A percentile compares a stretch with the other conserved stretches of the same genome.
Conservation (phyloP, 2,888 invertebrate species). For the Tetragonisca angustula region DNA sequence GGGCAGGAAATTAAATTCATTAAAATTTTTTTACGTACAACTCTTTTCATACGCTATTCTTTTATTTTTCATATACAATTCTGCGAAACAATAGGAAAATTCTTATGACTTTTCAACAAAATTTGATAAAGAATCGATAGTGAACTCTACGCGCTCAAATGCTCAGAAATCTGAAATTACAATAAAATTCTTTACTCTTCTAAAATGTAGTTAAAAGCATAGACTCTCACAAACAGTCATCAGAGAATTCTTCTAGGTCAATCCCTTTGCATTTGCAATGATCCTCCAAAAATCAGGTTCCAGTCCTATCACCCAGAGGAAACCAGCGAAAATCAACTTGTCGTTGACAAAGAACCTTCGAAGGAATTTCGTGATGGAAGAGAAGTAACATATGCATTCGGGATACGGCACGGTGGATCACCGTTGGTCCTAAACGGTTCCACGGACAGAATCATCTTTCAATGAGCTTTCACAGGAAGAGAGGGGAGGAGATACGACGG, state of each 20-base stretch:
- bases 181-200: too few relatives aligned
- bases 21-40: too few relatives aligned
- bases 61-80: not conserved
- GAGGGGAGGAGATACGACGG: not conserved
- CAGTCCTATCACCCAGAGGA: fast-evolving
- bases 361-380: slow-evolving; percentile 1
- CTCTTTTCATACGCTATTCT: too few relatives aligned
- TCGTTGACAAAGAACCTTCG: not conserved
- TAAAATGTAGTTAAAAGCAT: too few relatives aligned
- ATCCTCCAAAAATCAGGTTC: too few relatives aligned
- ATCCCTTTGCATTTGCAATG: not conserved
- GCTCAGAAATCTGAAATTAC: too few relatives aligned
- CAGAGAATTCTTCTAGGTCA: too few relatives aligned
- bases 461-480: not conserved
- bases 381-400: slow-evolving; percentile 18
- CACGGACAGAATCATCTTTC: slow-evolving; percentile 48
- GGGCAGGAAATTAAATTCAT: too few relatives aligned
- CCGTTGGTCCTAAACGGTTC: slow-evolving; percentile 23
- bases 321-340: not conserved
- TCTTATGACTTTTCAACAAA: not conserved
- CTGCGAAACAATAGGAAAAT: not conserved
- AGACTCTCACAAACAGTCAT: too few relatives aligned
- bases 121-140: not conserved
- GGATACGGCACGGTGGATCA: slow-evolving; percentile 29
- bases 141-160: too few relatives aligned